Evolutionary conservation across 2,888 invertebrate species (phyloP).

Genomic region (Tenodera sinensis): DNA sequence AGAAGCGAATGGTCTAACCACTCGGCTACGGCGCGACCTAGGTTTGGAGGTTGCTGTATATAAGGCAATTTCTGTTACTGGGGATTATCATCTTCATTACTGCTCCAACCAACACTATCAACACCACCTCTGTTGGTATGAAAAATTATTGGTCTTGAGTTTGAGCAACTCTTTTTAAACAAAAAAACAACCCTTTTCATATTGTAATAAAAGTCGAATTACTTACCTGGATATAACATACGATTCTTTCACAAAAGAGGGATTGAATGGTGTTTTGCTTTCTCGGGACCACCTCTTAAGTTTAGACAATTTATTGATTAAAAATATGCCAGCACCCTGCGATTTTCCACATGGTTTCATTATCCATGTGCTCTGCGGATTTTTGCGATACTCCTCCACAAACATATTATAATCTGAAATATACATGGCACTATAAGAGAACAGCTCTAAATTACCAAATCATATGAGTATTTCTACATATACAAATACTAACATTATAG

Average conservation of each 20-base stretch:
- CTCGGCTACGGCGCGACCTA: no score
- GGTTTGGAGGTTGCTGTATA: no score
- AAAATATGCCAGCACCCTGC: slow-evolving; percentile 90
- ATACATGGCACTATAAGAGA: neutral
- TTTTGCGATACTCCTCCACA: slow-evolving; percentile 92
- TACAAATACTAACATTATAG: neutral
- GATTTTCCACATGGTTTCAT: slow-evolving; percentile 97
- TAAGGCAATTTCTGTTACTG: no score
- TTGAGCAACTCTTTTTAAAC: no score
- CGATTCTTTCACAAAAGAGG: slow-evolving; percentile 80
- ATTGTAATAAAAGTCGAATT: neutral
- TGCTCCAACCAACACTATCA: no score
- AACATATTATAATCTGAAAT: slow-evolving; percentile 87
- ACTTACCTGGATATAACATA: slow-evolving; percentile 87
- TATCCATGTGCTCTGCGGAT: slow-evolving; percentile 94
- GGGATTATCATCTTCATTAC: no score
- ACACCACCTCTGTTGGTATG: no score
- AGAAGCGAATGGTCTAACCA: no score
- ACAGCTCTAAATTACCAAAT: neutral
- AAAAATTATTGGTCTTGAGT: no score
- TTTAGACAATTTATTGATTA: slow-evolving; percentile 92
- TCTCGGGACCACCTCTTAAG: slow-evolving; percentile 87
- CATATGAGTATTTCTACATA: neutral
- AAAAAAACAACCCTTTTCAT: neutral
- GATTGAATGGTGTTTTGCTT: slow-evolving; percentile 80